Base-by-base conservation (phyloP, 2,888 invertebrate species). In the Nephrotoma guestfalica region DNA sequence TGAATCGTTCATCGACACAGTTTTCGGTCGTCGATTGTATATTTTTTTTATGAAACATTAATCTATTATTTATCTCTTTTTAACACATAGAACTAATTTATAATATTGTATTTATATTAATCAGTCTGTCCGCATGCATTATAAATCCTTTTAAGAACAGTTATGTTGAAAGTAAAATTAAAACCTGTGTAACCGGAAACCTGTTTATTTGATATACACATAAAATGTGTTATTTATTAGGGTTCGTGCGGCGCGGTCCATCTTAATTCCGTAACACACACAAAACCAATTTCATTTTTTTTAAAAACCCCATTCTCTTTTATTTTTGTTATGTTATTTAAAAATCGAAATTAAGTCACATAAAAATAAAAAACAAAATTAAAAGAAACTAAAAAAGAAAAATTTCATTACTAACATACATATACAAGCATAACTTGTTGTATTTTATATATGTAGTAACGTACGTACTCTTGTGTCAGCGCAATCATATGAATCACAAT, bases 1-100 rank as follows among this genome's bases (percentile, higher is more conserved):
- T 89, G 89, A 89, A 88, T 87, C 83, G 88, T 88, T 87, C 89
- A 88, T 87, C 88, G 89, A 88, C 89, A 88, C 88, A 88, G 87
- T 88, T 88, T 87, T 87, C 15, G 83, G 41, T 84, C 84, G 84
- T 84, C 84, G 41, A 84, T 84, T 84, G 42, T 43, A 13, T 45
- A 15, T 85, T 85, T 83, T 84, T 84, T 84, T 84, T 84, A 84
- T 84, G 41, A 41, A 41, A 84, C 42, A 71, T 84, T 42, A 84
- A 84, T 84, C 84, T 84, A 41, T 71, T 84, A 84, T 42, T 84
- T 84, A 84, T 84, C 84, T 84, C 84, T 84, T 84, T 84, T 84
- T 41, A 41, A 41, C 84, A 15, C 15, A 84, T 41, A 84, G n/a
- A 84, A 41, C 15, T 41, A 41, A 41, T 41, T 84, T 84, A 15